A percentile compares a stretch with the other conserved stretches of the same genome.
Conservation (phyloP, 2,113 vertebrate genomes). For the Lampris megalopsis region DNA sequence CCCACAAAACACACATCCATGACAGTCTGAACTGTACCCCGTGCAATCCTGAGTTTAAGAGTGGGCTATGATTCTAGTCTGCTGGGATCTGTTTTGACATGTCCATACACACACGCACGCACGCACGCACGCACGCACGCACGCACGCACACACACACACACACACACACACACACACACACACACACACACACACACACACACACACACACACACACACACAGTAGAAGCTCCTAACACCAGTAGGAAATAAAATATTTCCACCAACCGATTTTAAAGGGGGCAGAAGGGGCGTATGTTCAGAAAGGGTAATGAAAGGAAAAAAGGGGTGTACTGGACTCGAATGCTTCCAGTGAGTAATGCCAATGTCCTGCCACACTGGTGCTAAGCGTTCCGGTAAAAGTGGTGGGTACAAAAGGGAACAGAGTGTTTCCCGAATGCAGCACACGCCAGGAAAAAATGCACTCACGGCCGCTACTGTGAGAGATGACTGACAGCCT, state of each 20-base stretch:
- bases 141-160: neutral
- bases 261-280: neutral
- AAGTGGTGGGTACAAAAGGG: too few species aligned
- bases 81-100: neutral
- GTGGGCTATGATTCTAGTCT: too few species aligned
- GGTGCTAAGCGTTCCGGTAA: neutral
- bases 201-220: slow-evolving; percentile 10
- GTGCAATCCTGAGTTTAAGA: too few species aligned
- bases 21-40: too few species aligned
- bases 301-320: slow-evolving; percentile 1
- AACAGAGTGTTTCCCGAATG: too few species aligned
- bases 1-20: too few species aligned
- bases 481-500: too few species aligned
- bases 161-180: neutral
- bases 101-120: neutral
- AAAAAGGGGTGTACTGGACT: slow-evolving; percentile 64
- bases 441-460: neutral
- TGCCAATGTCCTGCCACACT: slow-evolving; percentile 72
- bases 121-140: neutral
- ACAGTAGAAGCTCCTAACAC: neutral
- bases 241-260: slow-evolving; percentile 19
- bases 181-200: neutral
- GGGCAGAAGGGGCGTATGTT: neutral
- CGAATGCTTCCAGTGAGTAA: slow-evolving; percentile 79
- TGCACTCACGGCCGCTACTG: neutral